Evolutionary conservation across 2,888 invertebrate genomes (phyloP).

Genomic region (Kuschelorhynchus macadamiae): DNA sequence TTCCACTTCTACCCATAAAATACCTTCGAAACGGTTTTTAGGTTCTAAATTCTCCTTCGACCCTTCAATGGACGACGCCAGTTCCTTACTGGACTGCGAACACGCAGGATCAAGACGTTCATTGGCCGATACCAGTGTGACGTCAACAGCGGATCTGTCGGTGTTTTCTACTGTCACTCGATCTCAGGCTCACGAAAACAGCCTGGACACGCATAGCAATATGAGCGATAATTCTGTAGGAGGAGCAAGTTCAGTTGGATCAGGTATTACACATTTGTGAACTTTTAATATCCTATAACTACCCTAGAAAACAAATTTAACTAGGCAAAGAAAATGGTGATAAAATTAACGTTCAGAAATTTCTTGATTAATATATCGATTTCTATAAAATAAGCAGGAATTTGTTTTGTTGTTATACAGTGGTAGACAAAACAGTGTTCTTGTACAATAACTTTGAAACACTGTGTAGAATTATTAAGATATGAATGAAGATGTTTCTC

Average conservation of each 20-base stretch:
- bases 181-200: conserved; percentile 82
- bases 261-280: conserved; percentile 51
- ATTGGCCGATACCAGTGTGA: conserved; percentile 86
- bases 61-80: conserved; percentile 78
- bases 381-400: too few species aligned
- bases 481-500: too few species aligned
- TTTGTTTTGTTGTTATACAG: too few species aligned
- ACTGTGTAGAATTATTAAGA: too few species aligned
- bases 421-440: too few species aligned
- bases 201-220: conserved; percentile 83
- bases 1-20: background rate
- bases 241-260: conserved; percentile 68
- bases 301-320: too few species aligned
- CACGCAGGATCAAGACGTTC: conserved; percentile 82
- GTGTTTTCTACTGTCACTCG: conserved; percentile 82
- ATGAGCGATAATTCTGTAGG: conserved; percentile 82
- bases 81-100: conserved; percentile 74
- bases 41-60: conserved; percentile 77
- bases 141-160: conserved; percentile 86
- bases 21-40: conserved; percentile 60
- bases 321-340: too few species aligned
- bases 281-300: background rate
- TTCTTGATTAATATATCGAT: too few species aligned
- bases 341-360: too few species aligned
- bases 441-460: too few species aligned